A percentile compares a stretch with the other conserved stretches of the same genome.
Evolutionary conservation across 1,140 invertebrate species (phyloP).

Genomic region (Aphaenogaster floridana): DNA sequence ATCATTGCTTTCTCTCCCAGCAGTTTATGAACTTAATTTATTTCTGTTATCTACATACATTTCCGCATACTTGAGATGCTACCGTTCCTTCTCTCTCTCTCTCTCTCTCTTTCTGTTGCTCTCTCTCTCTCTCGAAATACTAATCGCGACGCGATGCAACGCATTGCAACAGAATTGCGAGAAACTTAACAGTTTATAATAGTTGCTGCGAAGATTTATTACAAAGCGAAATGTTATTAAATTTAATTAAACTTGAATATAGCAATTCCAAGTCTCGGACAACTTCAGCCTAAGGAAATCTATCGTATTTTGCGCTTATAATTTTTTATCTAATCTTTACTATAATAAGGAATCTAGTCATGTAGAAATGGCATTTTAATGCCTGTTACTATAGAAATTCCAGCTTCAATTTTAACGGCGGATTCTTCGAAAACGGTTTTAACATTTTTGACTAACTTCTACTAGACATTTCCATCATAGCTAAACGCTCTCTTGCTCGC

Average conservation of each 20-base stretch:
- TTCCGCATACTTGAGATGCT: slow-evolving; percentile 39
- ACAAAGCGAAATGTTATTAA: slow-evolving; percentile 53
- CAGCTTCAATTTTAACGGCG: not conserved
- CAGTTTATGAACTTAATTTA: slow-evolving; percentile 49
- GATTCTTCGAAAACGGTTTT: not conserved
- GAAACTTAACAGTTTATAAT: slow-evolving; percentile 43
- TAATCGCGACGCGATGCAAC: slow-evolving; percentile 29
- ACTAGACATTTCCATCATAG: not conserved
- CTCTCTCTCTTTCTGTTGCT: too few relatives aligned
- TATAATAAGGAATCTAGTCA: not conserved
- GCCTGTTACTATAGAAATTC: not conserved
- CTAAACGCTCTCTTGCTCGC: not conserved
- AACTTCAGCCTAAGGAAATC: not conserved
- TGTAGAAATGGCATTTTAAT: not conserved
- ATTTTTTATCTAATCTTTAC: not conserved
- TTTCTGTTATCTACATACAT: slow-evolving; percentile 27
- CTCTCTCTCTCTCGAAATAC: slow-evolving; percentile 33
- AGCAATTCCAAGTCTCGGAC: slow-evolving; percentile 1
- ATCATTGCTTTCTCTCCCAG: not conserved
- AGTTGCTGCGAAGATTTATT: slow-evolving; percentile 37
- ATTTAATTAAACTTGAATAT: slow-evolving; percentile 43
- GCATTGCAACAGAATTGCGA: slow-evolving; percentile 18
- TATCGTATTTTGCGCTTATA: not conserved
- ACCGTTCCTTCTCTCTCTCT: not conserved
- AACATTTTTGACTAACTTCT: not conserved